phyloP scores from a whole-genome alignment of 2,888 invertebrate species.

The Calameuta pallipes region DNA sequence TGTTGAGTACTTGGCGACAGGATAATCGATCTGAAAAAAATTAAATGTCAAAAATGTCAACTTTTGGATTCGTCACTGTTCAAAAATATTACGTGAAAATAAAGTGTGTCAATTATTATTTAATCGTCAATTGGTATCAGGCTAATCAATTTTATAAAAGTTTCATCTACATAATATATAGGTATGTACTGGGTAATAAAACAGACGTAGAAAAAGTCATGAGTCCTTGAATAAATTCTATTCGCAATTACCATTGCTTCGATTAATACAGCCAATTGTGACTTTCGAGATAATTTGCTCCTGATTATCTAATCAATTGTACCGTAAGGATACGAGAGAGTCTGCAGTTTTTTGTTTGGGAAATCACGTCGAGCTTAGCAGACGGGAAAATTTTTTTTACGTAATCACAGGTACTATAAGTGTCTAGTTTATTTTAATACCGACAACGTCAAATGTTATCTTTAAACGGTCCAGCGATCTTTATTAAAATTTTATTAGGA shows the following conservation, averaged over 20 bases:
- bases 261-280: neutral
- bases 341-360: neutral
- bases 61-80: rapidly evolving
- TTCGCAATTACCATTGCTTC: neutral
- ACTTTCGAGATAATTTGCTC: neutral
- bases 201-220: neutral
- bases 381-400: neutral
- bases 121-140: neutral
- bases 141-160: no score
- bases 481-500: no score
- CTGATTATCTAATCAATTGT: neutral
- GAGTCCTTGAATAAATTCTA: neutral
- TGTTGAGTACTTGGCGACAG: slow-evolving; percentile 84
- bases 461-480: no score
- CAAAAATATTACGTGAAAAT: neutral
- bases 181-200: no score
- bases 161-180: no score
- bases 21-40: slow-evolving; percentile 73
- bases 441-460: neutral
- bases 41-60: no score
- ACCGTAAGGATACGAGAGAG: neutral
- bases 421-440: neutral
- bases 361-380: neutral
- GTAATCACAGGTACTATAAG: neutral
- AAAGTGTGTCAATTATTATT: neutral